A percentile compares a stretch with the other conserved stretches of the same genome.
phyloP scores from a whole-genome alignment of 2,888 invertebrate genomes.

The Aricia artaxerxes region DNA sequence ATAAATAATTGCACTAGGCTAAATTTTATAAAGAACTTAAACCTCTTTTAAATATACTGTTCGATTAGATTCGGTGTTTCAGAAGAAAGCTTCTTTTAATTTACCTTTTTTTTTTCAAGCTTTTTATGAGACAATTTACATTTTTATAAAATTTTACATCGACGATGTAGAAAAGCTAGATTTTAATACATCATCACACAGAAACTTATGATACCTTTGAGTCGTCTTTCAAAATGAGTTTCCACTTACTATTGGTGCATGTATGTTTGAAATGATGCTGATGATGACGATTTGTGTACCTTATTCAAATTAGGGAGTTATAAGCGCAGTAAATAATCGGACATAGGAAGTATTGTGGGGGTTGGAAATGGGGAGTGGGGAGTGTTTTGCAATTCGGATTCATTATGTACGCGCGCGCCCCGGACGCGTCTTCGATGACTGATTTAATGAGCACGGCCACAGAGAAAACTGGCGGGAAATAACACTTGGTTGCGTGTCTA shows the following conservation, averaged over 20 bases:
- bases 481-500: neutral
- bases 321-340: conserved; percentile 44
- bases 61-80: too few species aligned
- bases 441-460: conserved; percentile 16
- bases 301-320: conserved; percentile 32
- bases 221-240: too few species aligned
- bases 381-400: conserved; percentile 64
- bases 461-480: neutral
- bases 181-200: too few species aligned
- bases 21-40: neutral
- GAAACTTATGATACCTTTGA: too few species aligned
- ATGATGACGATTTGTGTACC: conserved; percentile 4
- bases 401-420: conserved; percentile 44
- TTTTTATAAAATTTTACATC: too few species aligned
- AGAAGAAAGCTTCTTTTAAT: too few species aligned
- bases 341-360: conserved; percentile 47
- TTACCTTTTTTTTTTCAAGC: too few species aligned
- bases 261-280: neutral
- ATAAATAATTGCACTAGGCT: neutral
- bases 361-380: conserved; percentile 43
- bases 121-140: too few species aligned
- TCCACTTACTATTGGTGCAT: neutral
- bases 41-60: too few species aligned
- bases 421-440: conserved; percentile 42
- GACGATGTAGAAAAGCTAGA: too few species aligned